These are phyloP conservation scores for Sinosuthora webbiana DNA, from an alignment of 2,113 vertebrate species.

Conservation along the genomic window DNA sequence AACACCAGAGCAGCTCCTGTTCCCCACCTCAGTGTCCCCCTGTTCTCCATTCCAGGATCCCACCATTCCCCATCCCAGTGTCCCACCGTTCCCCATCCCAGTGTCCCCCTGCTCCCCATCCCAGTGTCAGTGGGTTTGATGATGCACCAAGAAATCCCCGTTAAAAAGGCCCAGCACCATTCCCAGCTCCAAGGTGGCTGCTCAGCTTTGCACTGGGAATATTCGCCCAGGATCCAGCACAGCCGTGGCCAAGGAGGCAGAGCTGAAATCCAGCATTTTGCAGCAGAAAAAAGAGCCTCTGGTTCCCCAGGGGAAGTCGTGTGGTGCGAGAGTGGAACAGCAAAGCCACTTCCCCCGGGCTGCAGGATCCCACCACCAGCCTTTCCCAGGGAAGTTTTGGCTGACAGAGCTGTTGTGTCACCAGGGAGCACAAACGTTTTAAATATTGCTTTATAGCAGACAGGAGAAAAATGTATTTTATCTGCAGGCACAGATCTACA, in stretches of 20 bases:
- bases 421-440: not conserved
- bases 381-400: not conserved
- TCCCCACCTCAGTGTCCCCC: not conserved
- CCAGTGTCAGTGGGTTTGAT: not conserved
- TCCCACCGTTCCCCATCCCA: not conserved
- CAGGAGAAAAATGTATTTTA: not conserved
- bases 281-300: not conserved
- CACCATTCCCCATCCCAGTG: not conserved
- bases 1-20: not conserved
- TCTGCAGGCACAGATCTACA: not conserved
- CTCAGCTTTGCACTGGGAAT: not conserved
- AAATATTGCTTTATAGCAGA: not conserved
- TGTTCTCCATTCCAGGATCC: not conserved
- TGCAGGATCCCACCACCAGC: not conserved
- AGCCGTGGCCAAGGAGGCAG: rapidly evolving
- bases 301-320: not conserved
- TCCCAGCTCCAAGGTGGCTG: not conserved
- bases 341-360: not conserved
- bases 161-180: rapidly evolving
- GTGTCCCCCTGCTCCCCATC: not conserved
- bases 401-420: not conserved
- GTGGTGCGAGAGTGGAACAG: not conserved
- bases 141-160: not conserved
- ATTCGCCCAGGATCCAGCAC: not conserved
- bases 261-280: not conserved